Evolutionary conservation across 2,113 vertebrate genomes (phyloP).

Genomic region (Dipodomys ordii): DNA sequence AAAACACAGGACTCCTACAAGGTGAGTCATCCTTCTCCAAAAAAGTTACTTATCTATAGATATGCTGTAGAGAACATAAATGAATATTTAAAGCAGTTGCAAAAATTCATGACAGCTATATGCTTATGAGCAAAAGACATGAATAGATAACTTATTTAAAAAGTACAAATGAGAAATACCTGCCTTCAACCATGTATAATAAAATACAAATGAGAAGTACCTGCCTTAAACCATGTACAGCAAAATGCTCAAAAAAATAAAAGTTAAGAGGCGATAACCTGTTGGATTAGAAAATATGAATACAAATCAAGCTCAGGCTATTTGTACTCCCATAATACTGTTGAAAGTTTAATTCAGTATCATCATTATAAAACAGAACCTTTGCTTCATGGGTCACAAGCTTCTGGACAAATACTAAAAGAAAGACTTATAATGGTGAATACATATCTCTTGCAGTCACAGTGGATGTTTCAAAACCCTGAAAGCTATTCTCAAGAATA

Average conservation of each 20-base stretch:
- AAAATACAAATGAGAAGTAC: neutral
- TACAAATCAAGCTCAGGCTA: neutral
- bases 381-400: neutral
- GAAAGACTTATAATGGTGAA: neutral
- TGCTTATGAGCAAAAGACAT: neutral
- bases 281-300: slow-evolving; percentile 37
- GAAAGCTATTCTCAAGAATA: neutral
- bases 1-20: too few species aligned
- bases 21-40: too few species aligned
- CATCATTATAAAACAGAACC: neutral
- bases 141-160: slow-evolving; percentile 42
- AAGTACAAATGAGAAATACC: neutral
- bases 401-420: too few species aligned
- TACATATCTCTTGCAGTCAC: neutral
- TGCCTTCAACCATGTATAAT: neutral
- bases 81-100: neutral
- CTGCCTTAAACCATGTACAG: neutral
- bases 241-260: slow-evolving; percentile 7
- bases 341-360: too few species aligned
- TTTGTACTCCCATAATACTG: neutral
- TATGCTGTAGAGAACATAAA: neutral
- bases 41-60: neutral
- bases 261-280: slow-evolving; percentile 31
- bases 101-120: neutral
- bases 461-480: neutral